Evolutionary conservation across 2,888 invertebrate species (phyloP).

Genomic region (Drosophila picticornis): DNA sequence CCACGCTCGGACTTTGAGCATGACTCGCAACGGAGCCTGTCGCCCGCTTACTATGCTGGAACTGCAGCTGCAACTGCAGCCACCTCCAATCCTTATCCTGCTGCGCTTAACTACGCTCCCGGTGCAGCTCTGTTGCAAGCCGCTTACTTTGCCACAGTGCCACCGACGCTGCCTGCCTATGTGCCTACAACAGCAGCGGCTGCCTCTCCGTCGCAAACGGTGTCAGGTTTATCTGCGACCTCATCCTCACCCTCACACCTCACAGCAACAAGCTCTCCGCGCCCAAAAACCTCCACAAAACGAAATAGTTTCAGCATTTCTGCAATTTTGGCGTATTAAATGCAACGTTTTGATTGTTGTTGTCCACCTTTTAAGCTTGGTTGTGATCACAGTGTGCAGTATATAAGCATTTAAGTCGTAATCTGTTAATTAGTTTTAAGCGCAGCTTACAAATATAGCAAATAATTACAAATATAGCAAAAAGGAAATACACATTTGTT

Average conservation of each 20-base stretch:
- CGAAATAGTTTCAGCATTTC: conserved; percentile 85
- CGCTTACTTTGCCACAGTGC: conserved; percentile 67
- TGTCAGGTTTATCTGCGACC: background rate
- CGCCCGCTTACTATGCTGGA: conserved; percentile 58
- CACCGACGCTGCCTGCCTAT: conserved; percentile 36
- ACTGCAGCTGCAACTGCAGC: conserved; percentile 10
- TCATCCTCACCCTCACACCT: conserved; percentile 7
- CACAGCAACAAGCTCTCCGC: conserved; percentile 38
- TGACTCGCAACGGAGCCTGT: conserved; percentile 69
- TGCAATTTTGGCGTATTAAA: conserved; percentile 83
- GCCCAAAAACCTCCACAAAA: conserved; percentile 64
- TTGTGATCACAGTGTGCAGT: conserved; percentile 75
- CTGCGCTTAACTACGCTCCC: conserved; percentile 37
- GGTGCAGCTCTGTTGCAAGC: conserved; percentile 53
- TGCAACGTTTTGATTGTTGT: background rate
- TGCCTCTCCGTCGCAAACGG: background rate
- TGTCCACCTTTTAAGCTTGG: conserved; percentile 24
- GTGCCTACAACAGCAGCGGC: conserved; percentile 26
- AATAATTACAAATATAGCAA: conserved; percentile 1
- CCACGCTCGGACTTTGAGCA: conserved; percentile 82
- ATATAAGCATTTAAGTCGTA: conserved; percentile 48
- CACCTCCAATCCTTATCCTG: conserved; percentile 19
- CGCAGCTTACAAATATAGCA: conserved; percentile 29
- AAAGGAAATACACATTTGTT: background rate
- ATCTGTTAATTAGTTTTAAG: conserved; percentile 58